A percentile compares a stretch with the other conserved stretches of the same genome.
phyloP scores from a whole-genome alignment of 2,888 invertebrate species.

The Periphyllus acericola region DNA sequence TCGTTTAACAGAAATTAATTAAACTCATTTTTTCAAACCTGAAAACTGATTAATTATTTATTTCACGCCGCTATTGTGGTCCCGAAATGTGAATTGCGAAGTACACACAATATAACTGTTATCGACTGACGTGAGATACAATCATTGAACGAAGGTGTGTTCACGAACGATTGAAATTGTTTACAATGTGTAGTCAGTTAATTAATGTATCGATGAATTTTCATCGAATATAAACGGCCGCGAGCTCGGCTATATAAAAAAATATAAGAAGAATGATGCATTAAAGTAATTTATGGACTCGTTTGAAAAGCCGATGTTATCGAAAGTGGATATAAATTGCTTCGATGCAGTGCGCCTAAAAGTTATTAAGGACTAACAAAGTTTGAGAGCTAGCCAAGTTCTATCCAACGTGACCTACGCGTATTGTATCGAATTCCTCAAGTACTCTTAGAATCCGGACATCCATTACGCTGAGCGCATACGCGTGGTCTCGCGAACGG shows the following conservation, averaged over 20 bases:
- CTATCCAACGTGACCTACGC: not conserved
- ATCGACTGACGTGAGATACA: not conserved
- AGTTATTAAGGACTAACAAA: slow-evolving; percentile 18
- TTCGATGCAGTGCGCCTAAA: not conserved
- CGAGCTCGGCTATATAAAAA: not conserved
- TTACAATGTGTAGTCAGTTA: not conserved
- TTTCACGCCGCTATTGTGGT: not conserved
- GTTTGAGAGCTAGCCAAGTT: slow-evolving; percentile 16
- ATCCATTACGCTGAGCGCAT: not conserved
- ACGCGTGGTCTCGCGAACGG: not conserved
- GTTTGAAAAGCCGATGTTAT: not conserved
- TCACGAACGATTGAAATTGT: not conserved
- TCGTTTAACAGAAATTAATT: not conserved
- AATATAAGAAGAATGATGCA: not conserved
- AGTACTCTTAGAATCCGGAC: not conserved
- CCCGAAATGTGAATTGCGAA: not conserved
- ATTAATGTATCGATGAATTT: not conserved
- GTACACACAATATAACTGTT: not conserved
- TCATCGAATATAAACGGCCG: not conserved
- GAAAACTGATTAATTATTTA: not conserved
- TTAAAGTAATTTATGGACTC: slow-evolving; percentile 13
- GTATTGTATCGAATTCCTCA: not conserved
- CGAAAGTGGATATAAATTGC: slow-evolving; percentile 1
- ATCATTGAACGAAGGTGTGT: not conserved
- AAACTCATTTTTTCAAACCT: not conserved